Conservation (phyloP, 2,888 invertebrate species). For the Glaucopsyche alexis region DNA sequence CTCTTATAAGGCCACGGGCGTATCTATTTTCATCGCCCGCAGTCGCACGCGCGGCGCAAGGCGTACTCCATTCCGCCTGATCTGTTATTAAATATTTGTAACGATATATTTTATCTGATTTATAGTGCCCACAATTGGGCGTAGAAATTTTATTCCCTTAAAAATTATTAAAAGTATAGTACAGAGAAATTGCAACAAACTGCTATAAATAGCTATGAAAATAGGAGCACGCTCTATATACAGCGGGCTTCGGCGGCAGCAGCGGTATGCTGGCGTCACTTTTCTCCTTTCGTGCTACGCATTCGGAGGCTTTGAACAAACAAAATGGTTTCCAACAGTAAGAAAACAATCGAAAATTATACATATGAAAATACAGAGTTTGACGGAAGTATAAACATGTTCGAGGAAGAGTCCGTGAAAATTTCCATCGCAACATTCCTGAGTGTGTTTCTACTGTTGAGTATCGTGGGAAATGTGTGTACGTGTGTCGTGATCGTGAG, state of each 20-base stretch:
- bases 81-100: too few relatives aligned
- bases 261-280: neutral
- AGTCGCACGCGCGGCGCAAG: neutral
- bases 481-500: conserved; percentile 28
- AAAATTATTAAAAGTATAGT: neutral
- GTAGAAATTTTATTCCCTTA: neutral
- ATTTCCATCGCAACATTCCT: neutral
- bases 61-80: neutral
- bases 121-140: neutral
- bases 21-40: neutral
- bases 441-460: conserved; percentile 16
- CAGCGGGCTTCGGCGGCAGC: neutral
- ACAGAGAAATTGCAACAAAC: neutral
- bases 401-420: neutral
- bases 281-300: neutral
- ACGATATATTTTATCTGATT: neutral
- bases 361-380: neutral
- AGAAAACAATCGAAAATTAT: neutral
- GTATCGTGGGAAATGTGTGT: conserved; percentile 27
- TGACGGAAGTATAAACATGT: neutral
- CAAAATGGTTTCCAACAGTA: neutral
- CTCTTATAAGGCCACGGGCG: neutral
- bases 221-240: neutral
- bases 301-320: neutral
- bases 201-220: neutral